Conservation (phyloP, 1,140 invertebrate genomes). For the Neelides sp. region DNA sequence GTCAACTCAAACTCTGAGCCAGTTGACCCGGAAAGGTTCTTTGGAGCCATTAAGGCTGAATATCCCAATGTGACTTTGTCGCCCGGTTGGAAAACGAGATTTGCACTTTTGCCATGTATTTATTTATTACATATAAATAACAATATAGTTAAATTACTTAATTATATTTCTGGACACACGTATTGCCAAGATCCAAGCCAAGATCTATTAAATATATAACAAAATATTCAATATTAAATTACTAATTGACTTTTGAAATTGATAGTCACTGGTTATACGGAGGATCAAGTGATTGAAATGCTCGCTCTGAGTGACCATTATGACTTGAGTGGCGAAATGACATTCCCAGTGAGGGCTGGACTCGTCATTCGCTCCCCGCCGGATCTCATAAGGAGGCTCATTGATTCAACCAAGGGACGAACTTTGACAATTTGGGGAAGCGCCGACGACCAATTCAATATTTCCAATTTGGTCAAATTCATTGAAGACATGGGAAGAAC, state of each 20-base stretch:
- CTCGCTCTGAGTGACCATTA: slow-evolving; percentile 36
- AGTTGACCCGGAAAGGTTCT: slow-evolving; percentile 55
- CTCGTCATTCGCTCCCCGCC: no score
- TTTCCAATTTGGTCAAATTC: no score
- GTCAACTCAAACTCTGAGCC: slow-evolving; percentile 46
- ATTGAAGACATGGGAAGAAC: slow-evolving; percentile 11
- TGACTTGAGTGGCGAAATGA: slow-evolving; percentile 52
- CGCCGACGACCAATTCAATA: no score
- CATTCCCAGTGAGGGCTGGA: slow-evolving; percentile 67
- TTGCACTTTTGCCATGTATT: slow-evolving; percentile 32
- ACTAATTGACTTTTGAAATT: neutral
- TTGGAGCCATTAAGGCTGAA: slow-evolving; percentile 41
- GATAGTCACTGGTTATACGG: slow-evolving; percentile 31
- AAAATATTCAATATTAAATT: neutral
- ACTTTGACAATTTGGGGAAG: slow-evolving; percentile 1
- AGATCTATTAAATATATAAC: neutral
- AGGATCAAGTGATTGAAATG: slow-evolving; percentile 59
- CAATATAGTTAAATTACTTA: neutral
- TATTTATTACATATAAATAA: neutral
- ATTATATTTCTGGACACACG: neutral
- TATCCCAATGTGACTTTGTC: slow-evolving; percentile 59
- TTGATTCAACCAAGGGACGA: neutral
- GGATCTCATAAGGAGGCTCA: slow-evolving; percentile 45
- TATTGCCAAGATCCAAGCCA: no score
- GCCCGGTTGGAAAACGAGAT: slow-evolving; percentile 73